These are phyloP conservation scores for Pardalotus punctatus DNA, from an alignment of 2,113 vertebrate species.

Conservation along the genomic window DNA sequence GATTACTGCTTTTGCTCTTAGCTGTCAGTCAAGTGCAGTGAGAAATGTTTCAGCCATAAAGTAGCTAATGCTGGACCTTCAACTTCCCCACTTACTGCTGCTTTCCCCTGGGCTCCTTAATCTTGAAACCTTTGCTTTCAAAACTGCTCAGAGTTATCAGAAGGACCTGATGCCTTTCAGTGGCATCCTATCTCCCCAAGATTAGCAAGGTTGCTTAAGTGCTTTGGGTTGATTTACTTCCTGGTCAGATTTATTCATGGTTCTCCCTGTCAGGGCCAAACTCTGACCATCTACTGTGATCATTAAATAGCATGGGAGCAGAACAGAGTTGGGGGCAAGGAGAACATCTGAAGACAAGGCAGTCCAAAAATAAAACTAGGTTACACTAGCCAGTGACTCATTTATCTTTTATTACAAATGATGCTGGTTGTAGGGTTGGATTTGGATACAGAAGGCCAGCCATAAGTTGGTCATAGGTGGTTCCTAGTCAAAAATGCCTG, in stretches of 20 bases:
- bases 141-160: not conserved
- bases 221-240: not conserved
- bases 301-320: not conserved
- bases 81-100: not conserved
- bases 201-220: not conserved
- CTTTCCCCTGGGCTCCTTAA: not conserved
- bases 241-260: not conserved
- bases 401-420: not conserved
- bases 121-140: not conserved
- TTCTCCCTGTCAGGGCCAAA: not conserved
- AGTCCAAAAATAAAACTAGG: not conserved
- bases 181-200: not conserved
- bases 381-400: not conserved
- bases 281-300: not conserved
- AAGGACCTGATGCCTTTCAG: not conserved
- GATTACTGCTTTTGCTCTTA: not conserved
- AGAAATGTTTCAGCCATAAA: not conserved
- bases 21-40: not conserved
- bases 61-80: not conserved
- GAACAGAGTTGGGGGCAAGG: accelerated
- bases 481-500: not conserved
- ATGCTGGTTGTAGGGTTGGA: not conserved
- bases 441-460: not conserved
- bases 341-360: not conserved
- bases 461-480: not conserved